These are phyloP conservation scores for Podarcis lilfordi DNA, from an alignment of 2,797 vertebrate species.

Conservation along the genomic window DNA sequence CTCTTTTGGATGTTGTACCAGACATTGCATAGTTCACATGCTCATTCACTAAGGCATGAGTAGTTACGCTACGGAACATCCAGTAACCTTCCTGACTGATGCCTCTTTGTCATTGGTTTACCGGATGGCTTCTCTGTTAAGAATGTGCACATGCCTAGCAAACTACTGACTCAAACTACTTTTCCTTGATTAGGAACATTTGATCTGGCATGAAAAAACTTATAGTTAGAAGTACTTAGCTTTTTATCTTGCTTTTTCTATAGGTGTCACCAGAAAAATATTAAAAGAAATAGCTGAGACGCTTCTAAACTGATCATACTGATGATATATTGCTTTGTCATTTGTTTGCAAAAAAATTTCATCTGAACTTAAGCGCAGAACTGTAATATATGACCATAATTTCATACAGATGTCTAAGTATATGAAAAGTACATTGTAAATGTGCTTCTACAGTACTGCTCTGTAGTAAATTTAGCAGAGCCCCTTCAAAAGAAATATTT, in stretches of 20 bases:
- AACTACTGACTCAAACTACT: neutral
- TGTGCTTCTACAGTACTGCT: neutral
- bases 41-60: neutral
- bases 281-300: neutral
- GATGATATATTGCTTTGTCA: neutral
- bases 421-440: neutral
- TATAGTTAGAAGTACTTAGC: neutral
- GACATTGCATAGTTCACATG: neutral
- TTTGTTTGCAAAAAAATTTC: neutral
- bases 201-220: neutral
- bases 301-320: neutral
- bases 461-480: neutral
- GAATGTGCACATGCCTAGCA: neutral
- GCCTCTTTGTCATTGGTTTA: neutral
- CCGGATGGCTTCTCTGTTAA: neutral
- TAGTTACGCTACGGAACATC: neutral
- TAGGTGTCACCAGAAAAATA: constrained; percentile 2
- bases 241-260: constrained; percentile 1
- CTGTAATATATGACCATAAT: neutral
- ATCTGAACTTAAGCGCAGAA: neutral
- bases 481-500: neutral
- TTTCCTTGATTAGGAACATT: neutral
- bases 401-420: neutral
- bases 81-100: neutral
- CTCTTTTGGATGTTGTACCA: neutral